phyloP scores from a whole-genome alignment of 2,888 invertebrate species.

The Choristoneura rosaceana region DNA sequence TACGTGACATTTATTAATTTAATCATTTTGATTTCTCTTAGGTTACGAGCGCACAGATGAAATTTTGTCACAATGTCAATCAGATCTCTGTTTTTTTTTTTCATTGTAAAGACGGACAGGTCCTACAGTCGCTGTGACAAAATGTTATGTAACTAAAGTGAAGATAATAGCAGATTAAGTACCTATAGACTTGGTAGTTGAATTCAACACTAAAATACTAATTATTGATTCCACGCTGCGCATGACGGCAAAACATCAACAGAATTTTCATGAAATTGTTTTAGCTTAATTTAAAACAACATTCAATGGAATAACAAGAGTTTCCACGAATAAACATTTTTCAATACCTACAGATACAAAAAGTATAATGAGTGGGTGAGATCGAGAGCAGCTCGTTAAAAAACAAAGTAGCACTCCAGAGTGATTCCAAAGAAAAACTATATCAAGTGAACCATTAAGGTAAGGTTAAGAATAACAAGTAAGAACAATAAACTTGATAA shows the following conservation, averaged over 20 bases:
- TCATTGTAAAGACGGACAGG: too few species aligned
- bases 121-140: too few species aligned
- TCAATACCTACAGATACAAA: background rate
- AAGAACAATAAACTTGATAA: conserved; percentile 5
- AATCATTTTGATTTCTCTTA: too few species aligned
- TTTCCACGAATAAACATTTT: background rate
- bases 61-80: too few species aligned
- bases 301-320: background rate
- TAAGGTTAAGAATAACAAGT: background rate
- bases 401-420: background rate
- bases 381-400: background rate
- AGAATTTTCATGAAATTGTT: background rate
- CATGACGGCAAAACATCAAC: background rate
- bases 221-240: background rate
- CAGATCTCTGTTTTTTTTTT: too few species aligned
- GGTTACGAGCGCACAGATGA: too few species aligned
- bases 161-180: too few species aligned
- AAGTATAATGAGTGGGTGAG: background rate
- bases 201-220: too few species aligned
- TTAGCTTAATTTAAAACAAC: background rate
- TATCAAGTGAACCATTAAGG: background rate
- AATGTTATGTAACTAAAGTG: too few species aligned
- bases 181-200: too few species aligned
- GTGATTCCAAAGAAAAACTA: background rate
- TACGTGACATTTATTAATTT: too few species aligned